Conservation (phyloP, 1,140 invertebrate species). For the Apis cerana region DNA sequence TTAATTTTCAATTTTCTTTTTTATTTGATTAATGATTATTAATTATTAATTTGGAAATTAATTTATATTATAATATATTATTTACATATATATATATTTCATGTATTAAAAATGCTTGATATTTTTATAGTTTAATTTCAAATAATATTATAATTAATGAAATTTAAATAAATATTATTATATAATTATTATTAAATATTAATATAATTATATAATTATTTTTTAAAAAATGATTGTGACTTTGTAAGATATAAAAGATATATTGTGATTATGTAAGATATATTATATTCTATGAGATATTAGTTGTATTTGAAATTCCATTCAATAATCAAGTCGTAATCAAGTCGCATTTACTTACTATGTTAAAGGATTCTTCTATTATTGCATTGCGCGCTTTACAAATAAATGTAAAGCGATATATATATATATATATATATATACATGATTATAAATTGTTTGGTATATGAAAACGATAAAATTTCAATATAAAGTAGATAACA, state of each 20-base stretch:
- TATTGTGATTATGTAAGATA: conserved; percentile 1
- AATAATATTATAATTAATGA: not conserved
- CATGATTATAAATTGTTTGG: conserved; percentile 27
- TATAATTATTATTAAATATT: too few species aligned
- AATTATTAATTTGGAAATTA: not conserved
- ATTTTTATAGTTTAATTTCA: too few species aligned
- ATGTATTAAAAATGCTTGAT: too few species aligned
- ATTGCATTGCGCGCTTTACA: conserved; percentile 26
- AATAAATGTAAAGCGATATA: conserved; percentile 21
- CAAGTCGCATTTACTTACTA: conserved; percentile 48
- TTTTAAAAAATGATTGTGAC: not conserved
- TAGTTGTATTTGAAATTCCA: conserved; percentile 63
- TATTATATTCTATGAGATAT: conserved; percentile 36
- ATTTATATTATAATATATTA: not conserved
- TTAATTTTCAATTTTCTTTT: not conserved
- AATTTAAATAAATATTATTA: not conserved
- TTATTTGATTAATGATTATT: not conserved
- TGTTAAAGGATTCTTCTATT: conserved; percentile 33
- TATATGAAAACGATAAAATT: conserved; percentile 32
- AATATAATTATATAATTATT: not conserved
- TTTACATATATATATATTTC: too few species aligned
- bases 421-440: conserved; percentile 2
- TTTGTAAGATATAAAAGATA: conserved; percentile 18
- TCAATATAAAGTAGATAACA: not conserved
- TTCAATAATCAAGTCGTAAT: conserved; percentile 52